Evolutionary conservation across 2,888 invertebrate species (phyloP), one percentile per base, ranked within the genome.

Genomic region (Diogma glabrata): DNA sequence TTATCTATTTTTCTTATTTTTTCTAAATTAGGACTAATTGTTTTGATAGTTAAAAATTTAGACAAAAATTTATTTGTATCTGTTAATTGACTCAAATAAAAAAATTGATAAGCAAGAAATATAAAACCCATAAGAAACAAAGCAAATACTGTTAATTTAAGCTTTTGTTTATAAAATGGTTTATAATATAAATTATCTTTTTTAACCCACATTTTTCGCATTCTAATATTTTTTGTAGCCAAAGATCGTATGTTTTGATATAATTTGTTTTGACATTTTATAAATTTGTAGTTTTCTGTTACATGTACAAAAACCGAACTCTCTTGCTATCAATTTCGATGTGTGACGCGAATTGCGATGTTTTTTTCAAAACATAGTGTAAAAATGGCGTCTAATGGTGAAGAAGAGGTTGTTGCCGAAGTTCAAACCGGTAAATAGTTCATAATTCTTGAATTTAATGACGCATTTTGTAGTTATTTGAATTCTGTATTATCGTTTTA

Each of bases 151-250:
- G 65, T 60, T 62, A 70, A 64, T 58, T 72, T 72, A 0, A 67
- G 63, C 54, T 67, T 71, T 55, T 70, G 66, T 57, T 67, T 69
- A 58, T 70, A 70, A 54, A 70, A 69, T 16, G 70, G 70, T 53
- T 67, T 68, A 58, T 65, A 68, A 53, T 69, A 70, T 26, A 70
- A 67, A 52, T 69, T 66, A 55, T 70, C 70, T 9, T 65, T 61
- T 57, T 69, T 70, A 16, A 70, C 65, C 70, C 70, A 70, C 52
- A 66, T 67, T 60, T 70, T 70, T 53, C 59, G 62, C 65, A 65
- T 65, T 50, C 17, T 54, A 10, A 10, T n/a, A n/a, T n/a, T n/a
- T 47, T 47, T 38, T n/a, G n/a, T n/a, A n/a, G n/a, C n/a, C n/a
- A n/a, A n/a, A n/a, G n/a, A n/a, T n/a, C n/a, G n/a, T n/a, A n/a